Evolutionary conservation across 2,888 invertebrate species (phyloP).

Genomic region (Lasius fuliginosus): DNA sequence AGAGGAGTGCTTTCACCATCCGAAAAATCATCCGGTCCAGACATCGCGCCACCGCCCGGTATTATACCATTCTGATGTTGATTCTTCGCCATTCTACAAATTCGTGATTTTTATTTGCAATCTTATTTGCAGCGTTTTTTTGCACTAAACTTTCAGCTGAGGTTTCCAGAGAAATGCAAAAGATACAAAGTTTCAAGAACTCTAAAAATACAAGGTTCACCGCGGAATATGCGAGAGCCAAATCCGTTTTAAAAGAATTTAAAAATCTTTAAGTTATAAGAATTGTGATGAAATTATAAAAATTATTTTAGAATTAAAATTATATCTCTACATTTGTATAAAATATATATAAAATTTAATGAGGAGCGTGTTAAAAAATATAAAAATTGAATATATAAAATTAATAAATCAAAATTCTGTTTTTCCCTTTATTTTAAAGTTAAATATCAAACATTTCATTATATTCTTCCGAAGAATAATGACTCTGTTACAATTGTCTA

Average conservation of each 20-base stretch:
- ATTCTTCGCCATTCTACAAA: conserved; percentile 89
- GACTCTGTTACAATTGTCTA: neutral
- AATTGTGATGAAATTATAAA: neutral
- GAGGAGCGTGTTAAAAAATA: neutral
- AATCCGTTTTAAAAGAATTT: no score
- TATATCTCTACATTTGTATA: neutral
- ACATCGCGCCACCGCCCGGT: conserved; percentile 89
- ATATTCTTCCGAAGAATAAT: neutral
- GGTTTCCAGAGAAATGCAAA: neutral
- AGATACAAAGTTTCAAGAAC: neutral
- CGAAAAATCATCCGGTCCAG: conserved; percentile 89
- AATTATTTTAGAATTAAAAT: neutral
- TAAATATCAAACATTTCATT: neutral
- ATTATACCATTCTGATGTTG: conserved; percentile 89
- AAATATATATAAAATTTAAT: neutral
- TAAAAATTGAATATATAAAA: neutral
- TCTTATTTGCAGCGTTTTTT: neutral
- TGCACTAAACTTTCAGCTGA: neutral
- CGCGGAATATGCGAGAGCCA: no score
- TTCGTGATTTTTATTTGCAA: neutral
- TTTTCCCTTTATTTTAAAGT: no score
- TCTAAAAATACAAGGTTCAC: no score
- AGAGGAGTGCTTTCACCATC: conserved; percentile 96
- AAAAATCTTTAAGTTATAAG: neutral
- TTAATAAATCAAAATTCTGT: neutral